Evolutionary conservation across 2,888 invertebrate genomes (phyloP).

Genomic region (Reticulitermes lucifugus): DNA sequence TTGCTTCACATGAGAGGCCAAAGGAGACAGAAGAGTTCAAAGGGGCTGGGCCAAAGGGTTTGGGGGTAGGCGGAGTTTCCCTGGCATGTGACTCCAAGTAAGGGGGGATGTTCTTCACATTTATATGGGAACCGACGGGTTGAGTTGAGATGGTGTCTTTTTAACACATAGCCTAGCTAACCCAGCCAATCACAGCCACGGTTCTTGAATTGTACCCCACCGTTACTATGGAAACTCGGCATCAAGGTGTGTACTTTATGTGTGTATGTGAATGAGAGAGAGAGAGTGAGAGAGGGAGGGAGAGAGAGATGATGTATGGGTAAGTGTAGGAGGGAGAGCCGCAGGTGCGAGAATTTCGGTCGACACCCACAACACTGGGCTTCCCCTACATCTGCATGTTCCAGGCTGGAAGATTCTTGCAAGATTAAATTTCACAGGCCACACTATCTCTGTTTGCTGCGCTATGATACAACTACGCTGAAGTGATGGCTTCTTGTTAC

Average conservation of each 20-base stretch:
- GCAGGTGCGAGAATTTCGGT: conserved; percentile 7
- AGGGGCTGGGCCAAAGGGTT: conserved; percentile 38
- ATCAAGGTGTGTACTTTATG: conserved; percentile 27
- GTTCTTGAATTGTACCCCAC: conserved; percentile 23
- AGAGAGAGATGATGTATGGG: too few species aligned
- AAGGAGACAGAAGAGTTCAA: conserved; percentile 31
- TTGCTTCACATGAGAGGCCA: neutral
- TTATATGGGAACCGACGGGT: conserved; percentile 10
- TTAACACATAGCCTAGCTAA: conserved; percentile 28
- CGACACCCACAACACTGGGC: neutral
- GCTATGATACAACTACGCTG: too few species aligned
- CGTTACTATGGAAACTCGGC: conserved; percentile 37
- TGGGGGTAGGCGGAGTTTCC: conserved; percentile 34
- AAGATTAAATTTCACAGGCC: too few species aligned
- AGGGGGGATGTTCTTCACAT: conserved; percentile 20
- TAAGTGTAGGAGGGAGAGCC: neutral
- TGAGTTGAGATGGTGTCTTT: conserved; percentile 34
- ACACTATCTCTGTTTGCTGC: too few species aligned
- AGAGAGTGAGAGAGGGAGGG: neutral
- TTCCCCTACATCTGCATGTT: neutral
- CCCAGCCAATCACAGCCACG: conserved; percentile 32
- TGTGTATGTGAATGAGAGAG: neutral
- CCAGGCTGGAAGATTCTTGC: too few species aligned
- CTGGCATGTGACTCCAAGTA: neutral
- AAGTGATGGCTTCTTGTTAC: too few species aligned